Percentiles rank a stretch among this genome's conserved stretches.
Evolutionary conservation across 64 coral and sea anemone species (phyloP).

Genomic region (Montipora foliosa): DNA sequence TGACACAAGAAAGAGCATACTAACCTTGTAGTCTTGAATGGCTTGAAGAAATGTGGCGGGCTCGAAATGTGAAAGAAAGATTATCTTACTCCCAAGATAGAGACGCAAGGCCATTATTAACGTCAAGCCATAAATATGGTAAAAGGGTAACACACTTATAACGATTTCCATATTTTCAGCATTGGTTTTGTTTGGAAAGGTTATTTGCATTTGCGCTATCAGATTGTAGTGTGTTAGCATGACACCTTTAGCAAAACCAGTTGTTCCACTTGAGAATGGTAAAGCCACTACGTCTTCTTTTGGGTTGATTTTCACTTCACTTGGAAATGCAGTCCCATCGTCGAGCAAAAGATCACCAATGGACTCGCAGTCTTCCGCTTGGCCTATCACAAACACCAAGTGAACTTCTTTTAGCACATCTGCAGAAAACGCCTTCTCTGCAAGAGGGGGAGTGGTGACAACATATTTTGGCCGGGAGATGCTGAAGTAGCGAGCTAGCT

Average conservation of each 20-base stretch:
- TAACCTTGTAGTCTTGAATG: conserved; percentile 90
- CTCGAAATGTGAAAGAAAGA: conserved; percentile 71
- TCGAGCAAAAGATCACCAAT: conserved; percentile 21
- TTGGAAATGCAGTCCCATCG: conserved; percentile 20
- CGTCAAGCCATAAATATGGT: conserved; percentile 67
- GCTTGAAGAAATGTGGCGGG: conserved; percentile 62
- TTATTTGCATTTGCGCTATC: background rate
- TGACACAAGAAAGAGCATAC: no score
- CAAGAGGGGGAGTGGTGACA: conserved; percentile 56
- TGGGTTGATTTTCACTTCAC: background rate
- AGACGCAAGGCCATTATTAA: background rate
- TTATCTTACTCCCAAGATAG: conserved; percentile 49
- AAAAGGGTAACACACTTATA: conserved; percentile 65
- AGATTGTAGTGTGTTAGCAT: conserved; percentile 17
- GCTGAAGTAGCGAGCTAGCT: conserved; percentile 39
- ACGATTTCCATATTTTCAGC: background rate
- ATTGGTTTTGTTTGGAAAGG: background rate
- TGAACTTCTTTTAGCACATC: conserved; percentile 16
- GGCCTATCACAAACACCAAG: conserved; percentile 55
- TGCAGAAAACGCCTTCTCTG: conserved; percentile 42
- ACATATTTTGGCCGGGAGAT: conserved; percentile 25
- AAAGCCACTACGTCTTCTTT: conserved; percentile 68
- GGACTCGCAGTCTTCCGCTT: conserved; percentile 35
- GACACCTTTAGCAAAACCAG: conserved; percentile 19
- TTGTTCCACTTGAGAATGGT: conserved; percentile 66